Evolutionary conservation across 2,797 vertebrate genomes (phyloP).

Genomic region (Typhlichthys subterraneus): DNA sequence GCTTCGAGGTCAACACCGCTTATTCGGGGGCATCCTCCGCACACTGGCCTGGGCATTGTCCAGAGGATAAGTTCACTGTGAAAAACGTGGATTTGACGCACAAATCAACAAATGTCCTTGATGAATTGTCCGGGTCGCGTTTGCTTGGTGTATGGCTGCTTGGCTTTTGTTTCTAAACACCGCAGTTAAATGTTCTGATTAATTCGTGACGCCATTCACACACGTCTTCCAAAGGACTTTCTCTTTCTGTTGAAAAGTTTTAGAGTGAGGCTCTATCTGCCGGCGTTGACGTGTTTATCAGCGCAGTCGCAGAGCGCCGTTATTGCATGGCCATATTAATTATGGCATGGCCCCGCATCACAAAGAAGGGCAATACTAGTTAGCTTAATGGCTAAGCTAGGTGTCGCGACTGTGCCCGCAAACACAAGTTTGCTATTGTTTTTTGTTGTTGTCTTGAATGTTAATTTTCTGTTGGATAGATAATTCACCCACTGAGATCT

Average conservation of each 20-base stretch:
- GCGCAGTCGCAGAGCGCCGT: constrained; percentile 27
- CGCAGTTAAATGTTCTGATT: constrained; percentile 18
- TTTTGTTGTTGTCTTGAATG: too few relatives aligned
- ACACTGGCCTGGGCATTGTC: constrained; percentile 24
- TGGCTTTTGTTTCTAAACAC: constrained; percentile 8
- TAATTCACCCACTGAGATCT: too few relatives aligned
- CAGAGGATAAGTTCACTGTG: constrained; percentile 12
- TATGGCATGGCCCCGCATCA: constrained; percentile 75
- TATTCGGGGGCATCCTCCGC: constrained; percentile 55
- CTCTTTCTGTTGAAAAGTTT: background rate
- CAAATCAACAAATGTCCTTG: constrained; percentile 30
- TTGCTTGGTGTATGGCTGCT: constrained; percentile 18
- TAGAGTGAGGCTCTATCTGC: background rate
- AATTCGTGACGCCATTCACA: background rate
- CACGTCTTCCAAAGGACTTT: background rate
- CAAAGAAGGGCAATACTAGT: constrained; percentile 71
- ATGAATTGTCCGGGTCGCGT: constrained; percentile 15
- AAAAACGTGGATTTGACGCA: background rate
- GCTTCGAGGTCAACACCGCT: constrained; percentile 59
- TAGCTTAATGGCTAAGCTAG: constrained; percentile 57
- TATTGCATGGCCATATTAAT: constrained; percentile 72
- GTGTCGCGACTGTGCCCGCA: background rate
- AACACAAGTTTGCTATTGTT: too few relatives aligned
- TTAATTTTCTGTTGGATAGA: too few relatives aligned
- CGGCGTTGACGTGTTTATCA: background rate